phyloP scores from a whole-genome alignment of 2,888 invertebrate genomes.

The Eueremaeus valkanovi region DNA sequence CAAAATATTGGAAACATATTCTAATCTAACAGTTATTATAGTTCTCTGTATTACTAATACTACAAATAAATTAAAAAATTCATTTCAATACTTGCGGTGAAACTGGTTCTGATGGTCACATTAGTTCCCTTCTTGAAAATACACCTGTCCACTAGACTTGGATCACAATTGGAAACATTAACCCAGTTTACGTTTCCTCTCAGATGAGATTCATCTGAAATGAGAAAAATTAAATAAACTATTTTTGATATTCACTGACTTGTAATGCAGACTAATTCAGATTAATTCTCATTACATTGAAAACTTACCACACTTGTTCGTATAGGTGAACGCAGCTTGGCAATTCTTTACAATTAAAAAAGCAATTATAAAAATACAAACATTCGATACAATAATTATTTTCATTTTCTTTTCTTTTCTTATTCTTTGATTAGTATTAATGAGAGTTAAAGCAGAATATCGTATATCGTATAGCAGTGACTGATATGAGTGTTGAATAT shows the following conservation, averaged over 20 bases:
- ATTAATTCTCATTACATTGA: background rate
- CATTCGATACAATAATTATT: background rate
- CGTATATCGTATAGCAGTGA: too few species aligned
- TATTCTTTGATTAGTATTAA: too few species aligned
- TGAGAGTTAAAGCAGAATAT: too few species aligned
- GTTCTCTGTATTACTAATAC: too few species aligned
- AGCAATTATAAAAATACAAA: background rate
- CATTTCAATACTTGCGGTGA: conserved; percentile 1
- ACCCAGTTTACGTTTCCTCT: background rate
- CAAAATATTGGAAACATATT: too few species aligned
- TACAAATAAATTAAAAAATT: background rate
- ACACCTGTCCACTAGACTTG: background rate
- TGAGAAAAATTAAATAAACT: too few species aligned
- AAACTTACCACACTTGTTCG: background rate
- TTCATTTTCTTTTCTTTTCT: background rate
- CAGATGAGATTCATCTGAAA: background rate
- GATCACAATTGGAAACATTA: conserved; percentile 11
- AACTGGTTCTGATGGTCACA: background rate
- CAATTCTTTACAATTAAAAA: background rate
- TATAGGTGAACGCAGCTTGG: background rate
- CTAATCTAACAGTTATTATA: too few species aligned
- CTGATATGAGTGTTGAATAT: too few species aligned
- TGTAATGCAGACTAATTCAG: too few species aligned
- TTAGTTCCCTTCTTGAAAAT: conserved; percentile 20
- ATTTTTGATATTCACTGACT: too few species aligned